A percentile compares a stretch with the other conserved stretches of the same genome.
These are phyloP conservation scores for Lepus townsendii DNA, from an alignment of 2,797 vertebrate species.

Conservation along the genomic window DNA sequence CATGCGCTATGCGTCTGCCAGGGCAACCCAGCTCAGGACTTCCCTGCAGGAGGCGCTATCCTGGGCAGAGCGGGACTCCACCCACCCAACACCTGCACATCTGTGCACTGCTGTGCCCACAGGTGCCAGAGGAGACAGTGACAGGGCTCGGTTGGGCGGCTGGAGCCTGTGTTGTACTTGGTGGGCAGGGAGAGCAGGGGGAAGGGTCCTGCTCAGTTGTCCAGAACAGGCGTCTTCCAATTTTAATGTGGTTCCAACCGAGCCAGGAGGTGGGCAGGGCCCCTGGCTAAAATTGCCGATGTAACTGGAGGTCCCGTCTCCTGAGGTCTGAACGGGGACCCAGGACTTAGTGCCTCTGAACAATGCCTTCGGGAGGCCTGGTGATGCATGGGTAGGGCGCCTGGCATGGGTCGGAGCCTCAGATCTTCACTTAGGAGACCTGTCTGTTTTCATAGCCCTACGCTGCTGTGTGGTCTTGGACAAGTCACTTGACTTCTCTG, in stretches of 20 bases:
- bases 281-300: background rate
- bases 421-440: background rate
- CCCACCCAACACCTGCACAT: rapidly evolving
- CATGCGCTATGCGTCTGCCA: background rate
- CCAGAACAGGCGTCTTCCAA: background rate
- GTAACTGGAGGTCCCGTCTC: background rate
- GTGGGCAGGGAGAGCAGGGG: background rate
- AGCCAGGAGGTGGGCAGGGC: rapidly evolving
- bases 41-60: rapidly evolving
- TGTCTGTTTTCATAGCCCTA: background rate
- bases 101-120: background rate
- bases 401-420: background rate
- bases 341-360: background rate
- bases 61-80: too few relatives aligned
- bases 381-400: background rate
- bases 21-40: background rate
- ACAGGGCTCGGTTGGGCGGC: too few relatives aligned
- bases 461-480: background rate
- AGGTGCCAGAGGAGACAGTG: rapidly evolving
- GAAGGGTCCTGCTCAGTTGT: background rate
- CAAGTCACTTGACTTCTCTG: slow-evolving; percentile 29
- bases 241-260: background rate
- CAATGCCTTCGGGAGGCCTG: background rate
- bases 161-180: too few relatives aligned
- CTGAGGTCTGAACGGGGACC: background rate